Evolutionary conservation across 2,888 invertebrate species (phyloP), one percentile per base, ranked within the genome.

Genomic region (Eudemis profundana): DNA sequence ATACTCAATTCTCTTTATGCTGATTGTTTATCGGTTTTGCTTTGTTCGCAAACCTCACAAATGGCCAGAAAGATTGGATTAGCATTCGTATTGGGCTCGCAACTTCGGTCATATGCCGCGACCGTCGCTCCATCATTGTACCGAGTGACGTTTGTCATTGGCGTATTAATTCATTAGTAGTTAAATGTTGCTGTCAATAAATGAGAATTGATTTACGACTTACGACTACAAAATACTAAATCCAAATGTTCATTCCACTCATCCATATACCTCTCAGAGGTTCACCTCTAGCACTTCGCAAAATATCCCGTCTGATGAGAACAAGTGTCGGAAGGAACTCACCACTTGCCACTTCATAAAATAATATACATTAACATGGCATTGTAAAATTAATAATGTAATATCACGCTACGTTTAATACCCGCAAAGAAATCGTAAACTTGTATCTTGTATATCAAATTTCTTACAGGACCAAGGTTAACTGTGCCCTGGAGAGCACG

Each of bases 111-210:
- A 19, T 38, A 38, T 27, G 23, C 21, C 5, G 1, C 21, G 5
- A 8, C 36, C 7, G 21, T 23, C 53, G 14, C 40, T 23, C 40
- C 40, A 40, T 27, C 40, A 40, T 40, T 4, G 2, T 40, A 36
- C 14, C 14, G 23, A 36, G 14, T 23, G 4, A 38, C 53, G 21
- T 53, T 21, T 53, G 53, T 23, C 8, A 14, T 4, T 38, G 38
- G 4, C 33, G 50, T 4, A 53, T 36, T 53, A 38, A 53, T 38
- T 15, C 14, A 40, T 38, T 53, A 21, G 19, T 51, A 19, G 8
- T 10, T 42, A n/a, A 21, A 23, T 17, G 19, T 21, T 21, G 36
- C 23, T 23, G 53, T 23, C 53, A 23, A n/a, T 53, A 21, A 53
- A 53, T 53, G n/a, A 21, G 5, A 4, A 8, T 33, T 38, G 29